Percentiles rank a stretch among this genome's conserved stretches.
Conservation (phyloP, 2,797 vertebrate species). For the Novumbra hubbsi region DNA sequence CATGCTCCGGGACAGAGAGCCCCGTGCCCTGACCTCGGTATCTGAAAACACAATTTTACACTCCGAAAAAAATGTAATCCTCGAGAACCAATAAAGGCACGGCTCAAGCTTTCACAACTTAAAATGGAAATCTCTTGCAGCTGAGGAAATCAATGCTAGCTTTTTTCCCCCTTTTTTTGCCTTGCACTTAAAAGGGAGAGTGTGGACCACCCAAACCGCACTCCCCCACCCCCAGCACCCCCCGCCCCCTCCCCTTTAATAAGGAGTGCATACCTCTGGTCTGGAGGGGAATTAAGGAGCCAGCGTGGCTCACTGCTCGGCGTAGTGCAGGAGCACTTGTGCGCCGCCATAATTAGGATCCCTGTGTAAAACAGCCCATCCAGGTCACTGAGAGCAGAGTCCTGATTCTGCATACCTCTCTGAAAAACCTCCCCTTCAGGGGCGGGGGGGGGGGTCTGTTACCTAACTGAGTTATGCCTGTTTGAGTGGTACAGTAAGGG, state of each 20-base stretch:
- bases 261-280: conserved; percentile 56
- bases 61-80: conserved; percentile 39
- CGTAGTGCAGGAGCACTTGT: conserved; percentile 20
- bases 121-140: conserved; percentile 63
- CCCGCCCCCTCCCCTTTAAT: conserved; percentile 46
- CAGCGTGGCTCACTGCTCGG: background rate
- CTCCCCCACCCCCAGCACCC: conserved; percentile 30
- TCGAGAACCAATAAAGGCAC: conserved; percentile 31
- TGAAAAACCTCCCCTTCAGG: background rate
- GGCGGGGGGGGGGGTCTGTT: conserved; percentile 44
- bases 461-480: conserved; percentile 72
- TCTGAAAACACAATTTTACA: conserved; percentile 37
- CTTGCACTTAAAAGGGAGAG: conserved; percentile 58
- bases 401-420: background rate
- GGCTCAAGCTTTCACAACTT: conserved; percentile 43
- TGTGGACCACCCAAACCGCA: conserved; percentile 60
- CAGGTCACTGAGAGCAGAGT: conserved; percentile 37
- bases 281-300: conserved; percentile 51
- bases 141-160: conserved; percentile 59
- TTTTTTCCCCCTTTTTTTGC: conserved; percentile 34
- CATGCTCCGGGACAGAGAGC: conserved; percentile 37
- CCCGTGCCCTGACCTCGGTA: conserved; percentile 26
- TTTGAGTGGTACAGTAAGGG: conserved; percentile 70
- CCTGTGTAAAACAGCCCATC: conserved; percentile 46
- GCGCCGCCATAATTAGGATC: conserved; percentile 44